Percentiles rank a stretch among this genome's conserved stretches.
phyloP scores from a whole-genome alignment of 2,888 invertebrate genomes.

The Portevinia maculata region DNA sequence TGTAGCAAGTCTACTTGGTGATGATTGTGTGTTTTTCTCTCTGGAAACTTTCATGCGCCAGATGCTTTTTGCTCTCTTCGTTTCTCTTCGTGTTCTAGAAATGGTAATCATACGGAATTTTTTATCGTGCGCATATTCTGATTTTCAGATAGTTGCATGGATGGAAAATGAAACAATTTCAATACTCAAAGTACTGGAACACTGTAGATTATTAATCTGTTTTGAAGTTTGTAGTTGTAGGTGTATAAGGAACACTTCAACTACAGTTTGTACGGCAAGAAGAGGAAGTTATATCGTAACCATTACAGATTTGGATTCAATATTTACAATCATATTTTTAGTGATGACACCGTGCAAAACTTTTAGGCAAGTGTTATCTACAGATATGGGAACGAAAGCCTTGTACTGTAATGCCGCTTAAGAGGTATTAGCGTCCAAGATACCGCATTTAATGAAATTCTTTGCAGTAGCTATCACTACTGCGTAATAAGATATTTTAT shows the following conservation, averaged over 20 bases:
- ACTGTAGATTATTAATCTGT: conserved; percentile 48
- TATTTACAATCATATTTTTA: background rate
- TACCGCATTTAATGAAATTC: no score
- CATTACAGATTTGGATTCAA: background rate
- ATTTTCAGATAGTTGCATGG: conserved; percentile 44
- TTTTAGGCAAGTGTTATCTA: background rate
- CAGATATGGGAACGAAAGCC: background rate
- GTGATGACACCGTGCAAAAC: background rate
- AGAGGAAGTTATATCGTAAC: background rate
- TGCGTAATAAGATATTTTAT: no score
- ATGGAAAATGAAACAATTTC: background rate
- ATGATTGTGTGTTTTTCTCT: conserved; percentile 27
- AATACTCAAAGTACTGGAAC: conserved; percentile 35
- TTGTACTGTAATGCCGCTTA: no score
- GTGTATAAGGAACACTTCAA: conserved; percentile 4
- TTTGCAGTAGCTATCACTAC: no score
- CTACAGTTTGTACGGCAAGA: conserved; percentile 48
- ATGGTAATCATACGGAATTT: conserved; percentile 1
- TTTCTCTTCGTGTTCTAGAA: conserved; percentile 33
- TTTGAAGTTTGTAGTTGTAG: conserved; percentile 32
- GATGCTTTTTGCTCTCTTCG: conserved; percentile 11
- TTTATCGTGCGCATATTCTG: conserved; percentile 55
- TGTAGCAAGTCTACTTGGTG: conserved; percentile 22
- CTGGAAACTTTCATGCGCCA: conserved; percentile 47
- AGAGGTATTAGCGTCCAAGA: no score